Conservation (phyloP, 2,888 invertebrate species). For the Scrobipalpa costella region DNA sequence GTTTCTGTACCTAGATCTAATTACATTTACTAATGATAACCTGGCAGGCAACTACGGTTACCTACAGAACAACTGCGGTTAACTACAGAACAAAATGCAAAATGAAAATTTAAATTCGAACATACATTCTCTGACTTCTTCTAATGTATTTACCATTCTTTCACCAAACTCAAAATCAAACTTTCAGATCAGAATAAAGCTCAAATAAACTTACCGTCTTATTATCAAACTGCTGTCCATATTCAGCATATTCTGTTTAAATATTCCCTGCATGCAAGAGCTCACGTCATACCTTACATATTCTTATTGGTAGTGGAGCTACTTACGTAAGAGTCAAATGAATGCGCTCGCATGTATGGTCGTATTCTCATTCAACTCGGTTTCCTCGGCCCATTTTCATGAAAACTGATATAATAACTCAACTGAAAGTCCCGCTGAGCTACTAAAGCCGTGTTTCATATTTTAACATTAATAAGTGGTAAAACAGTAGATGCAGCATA, state of each 20-base stretch:
- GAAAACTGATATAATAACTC: constrained; percentile 14
- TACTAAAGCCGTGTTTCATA: constrained; percentile 37
- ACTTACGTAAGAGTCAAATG: constrained; percentile 1
- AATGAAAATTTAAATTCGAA: too few relatives aligned
- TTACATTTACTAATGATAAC: too few relatives aligned
- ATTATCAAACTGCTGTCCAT: background rate
- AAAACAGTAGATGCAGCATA: background rate
- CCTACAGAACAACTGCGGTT: too few relatives aligned
- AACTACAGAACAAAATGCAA: too few relatives aligned
- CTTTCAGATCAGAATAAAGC: too few relatives aligned
- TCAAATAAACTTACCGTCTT: background rate
- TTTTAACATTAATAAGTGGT: constrained; percentile 29
- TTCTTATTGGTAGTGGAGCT: background rate
- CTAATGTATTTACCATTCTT: too few relatives aligned
- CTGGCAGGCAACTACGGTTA: too few relatives aligned
- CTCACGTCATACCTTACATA: background rate
- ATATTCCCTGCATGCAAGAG: constrained; percentile 3
- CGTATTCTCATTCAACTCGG: background rate
- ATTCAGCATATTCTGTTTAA: background rate
- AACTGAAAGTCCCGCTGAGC: background rate
- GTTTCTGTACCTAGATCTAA: too few relatives aligned
- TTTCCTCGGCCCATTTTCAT: constrained; percentile 17
- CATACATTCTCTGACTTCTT: too few relatives aligned
- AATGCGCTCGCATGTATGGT: background rate
- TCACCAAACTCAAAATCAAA: too few relatives aligned